Base-by-base conservation (phyloP, 2,113 vertebrate species). In the Martes martes region DNA sequence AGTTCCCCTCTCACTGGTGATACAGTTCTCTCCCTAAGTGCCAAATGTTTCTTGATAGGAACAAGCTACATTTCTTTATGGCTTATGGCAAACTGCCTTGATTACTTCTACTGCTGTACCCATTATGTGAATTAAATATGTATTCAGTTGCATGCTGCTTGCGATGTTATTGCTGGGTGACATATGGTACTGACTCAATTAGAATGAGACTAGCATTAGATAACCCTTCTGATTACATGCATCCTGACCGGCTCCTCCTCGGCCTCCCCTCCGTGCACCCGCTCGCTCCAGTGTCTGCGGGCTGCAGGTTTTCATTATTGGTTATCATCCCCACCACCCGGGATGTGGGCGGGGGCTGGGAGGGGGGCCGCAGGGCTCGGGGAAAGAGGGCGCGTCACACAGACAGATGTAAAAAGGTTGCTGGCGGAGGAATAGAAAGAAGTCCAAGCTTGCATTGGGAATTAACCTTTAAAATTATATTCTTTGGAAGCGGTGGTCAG, bases 91-190 rank as follows among this genome's bases (percentile, higher is more conserved):
- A 99, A 98, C 99, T 99, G 99, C 98, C 99, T 99, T 99, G 99
- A 99, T 99, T 99, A 99, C 99, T 99, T 98, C 98, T 98, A 98
- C 99, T 98, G 99, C 99, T 99, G 98, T 99, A 99, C 99, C 98
- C 99, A 99, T 99, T 99, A 99, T 99, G 99, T 98, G 99, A 99
- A 99, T 99, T 99, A 99, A 99, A 99, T 99, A 99, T 99, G 99
- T 99, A 99, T 99, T 99, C 99, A 98, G 99, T 98, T 98, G 98
- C 99, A 99, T 98, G 99, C 99, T 99, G 99, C 98, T 99, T 98
- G 98, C 97, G 96, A 98, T 99, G 99, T 99, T 99, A 99, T 98
- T 99, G 98, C 99, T 97, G 98, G 98, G 98, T 99, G 99, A 99
- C 99, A 99, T 99, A 99, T 99, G 99, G 99, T 99, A 98, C 98